Evolutionary conservation across 1,140 invertebrate species (phyloP).

Genomic region (Papilio xuthus): DNA sequence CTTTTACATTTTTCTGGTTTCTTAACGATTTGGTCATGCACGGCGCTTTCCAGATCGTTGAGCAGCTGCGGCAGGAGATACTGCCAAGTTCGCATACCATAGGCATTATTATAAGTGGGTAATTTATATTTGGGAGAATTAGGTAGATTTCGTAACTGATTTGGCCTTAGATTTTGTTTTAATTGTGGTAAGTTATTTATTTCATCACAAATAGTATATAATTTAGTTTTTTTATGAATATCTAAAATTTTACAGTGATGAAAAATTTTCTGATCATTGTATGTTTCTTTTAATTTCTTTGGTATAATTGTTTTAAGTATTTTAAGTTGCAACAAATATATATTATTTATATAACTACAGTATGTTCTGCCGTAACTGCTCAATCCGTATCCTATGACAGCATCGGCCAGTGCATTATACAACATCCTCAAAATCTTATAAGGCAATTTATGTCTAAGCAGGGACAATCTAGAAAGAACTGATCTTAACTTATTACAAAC

Average conservation of each 20-base stretch:
- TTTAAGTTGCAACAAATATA: conserved; percentile 41
- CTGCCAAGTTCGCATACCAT: not conserved
- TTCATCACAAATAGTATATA: not conserved
- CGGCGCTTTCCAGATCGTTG: too few relatives aligned
- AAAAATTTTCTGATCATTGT: conserved; percentile 3
- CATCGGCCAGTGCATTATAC: conserved; percentile 41
- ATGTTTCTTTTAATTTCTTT: conserved; percentile 27
- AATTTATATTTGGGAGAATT: not conserved
- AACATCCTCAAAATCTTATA: conserved; percentile 37
- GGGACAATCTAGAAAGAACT: conserved; percentile 37
- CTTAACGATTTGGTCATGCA: too few relatives aligned
- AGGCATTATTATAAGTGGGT: not conserved
- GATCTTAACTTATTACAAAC: conserved; percentile 25
- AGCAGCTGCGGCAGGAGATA: not conserved
- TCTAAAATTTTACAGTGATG: not conserved
- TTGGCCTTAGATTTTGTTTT: not conserved
- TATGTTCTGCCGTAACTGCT: conserved; percentile 43
- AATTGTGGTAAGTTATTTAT: not conserved
- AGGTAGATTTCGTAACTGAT: not conserved
- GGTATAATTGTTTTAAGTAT: conserved; percentile 41
- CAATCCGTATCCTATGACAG: conserved; percentile 40
- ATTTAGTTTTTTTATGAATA: not conserved
- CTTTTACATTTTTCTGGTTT: too few relatives aligned
- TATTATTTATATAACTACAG: conserved; percentile 4
- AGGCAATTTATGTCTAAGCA: conserved; percentile 46